Evolutionary conservation across 2,888 invertebrate genomes (phyloP).

Genomic region (Volucella inflata): DNA sequence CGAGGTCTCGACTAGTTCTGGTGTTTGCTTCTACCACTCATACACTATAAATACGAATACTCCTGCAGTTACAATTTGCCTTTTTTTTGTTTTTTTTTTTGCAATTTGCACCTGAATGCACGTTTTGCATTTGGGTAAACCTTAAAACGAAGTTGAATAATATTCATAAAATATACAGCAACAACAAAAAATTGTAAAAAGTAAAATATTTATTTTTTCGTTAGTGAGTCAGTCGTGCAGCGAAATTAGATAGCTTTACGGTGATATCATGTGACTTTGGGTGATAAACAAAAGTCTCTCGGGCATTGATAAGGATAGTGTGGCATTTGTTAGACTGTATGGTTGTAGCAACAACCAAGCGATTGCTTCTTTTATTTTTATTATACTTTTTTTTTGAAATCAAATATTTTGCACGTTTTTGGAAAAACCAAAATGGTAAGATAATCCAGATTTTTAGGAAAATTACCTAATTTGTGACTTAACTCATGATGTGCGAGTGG

Average conservation of each 20-base stretch:
- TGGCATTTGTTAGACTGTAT: slow-evolving; percentile 32
- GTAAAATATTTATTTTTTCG: slow-evolving; percentile 1
- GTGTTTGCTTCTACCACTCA: slow-evolving; percentile 32
- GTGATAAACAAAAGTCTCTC: slow-evolving; percentile 56
- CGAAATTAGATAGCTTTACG: slow-evolving; percentile 63
- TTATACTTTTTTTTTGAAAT: slow-evolving; percentile 6
- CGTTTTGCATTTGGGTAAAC: slow-evolving; percentile 39
- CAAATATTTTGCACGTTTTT: slow-evolving; percentile 16
- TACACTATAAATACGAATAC: not conserved
- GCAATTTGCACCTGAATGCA: slow-evolving; percentile 62
- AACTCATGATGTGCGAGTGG: too few species aligned
- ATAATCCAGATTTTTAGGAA: too few species aligned
- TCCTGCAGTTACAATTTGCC: slow-evolving; percentile 24
- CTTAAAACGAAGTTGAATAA: slow-evolving; percentile 9
- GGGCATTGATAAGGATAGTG: slow-evolving; percentile 57
- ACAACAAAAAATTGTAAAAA: slow-evolving; percentile 4
- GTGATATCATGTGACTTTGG: slow-evolving; percentile 69
- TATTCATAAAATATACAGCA: slow-evolving; percentile 4
- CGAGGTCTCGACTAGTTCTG: not conserved
- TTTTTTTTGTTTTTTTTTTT: slow-evolving; percentile 24
- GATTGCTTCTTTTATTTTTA: not conserved
- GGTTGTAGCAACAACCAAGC: slow-evolving; percentile 1
- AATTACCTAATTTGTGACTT: too few species aligned
- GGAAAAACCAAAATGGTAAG: too few species aligned
- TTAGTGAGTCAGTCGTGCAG: slow-evolving; percentile 66